Evolutionary conservation across 2,888 invertebrate species (phyloP), one percentile per base, ranked within the genome.

Genomic region (Eudasyphora cyanicolor): DNA sequence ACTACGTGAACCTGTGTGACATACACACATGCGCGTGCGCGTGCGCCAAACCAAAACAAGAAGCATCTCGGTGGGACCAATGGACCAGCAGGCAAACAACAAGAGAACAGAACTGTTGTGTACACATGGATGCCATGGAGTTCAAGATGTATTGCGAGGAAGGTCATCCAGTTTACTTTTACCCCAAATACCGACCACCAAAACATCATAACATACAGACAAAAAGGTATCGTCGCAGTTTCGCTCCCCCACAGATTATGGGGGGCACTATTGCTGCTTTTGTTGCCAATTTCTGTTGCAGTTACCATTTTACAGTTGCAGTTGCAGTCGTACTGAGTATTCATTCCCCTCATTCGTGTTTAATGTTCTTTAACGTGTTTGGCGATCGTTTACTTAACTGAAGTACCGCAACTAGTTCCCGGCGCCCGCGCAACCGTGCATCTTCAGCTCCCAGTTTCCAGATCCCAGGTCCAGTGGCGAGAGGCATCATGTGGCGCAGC

Each of bases 91-190:
- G 38, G 14, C 45, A 51, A 51, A 54, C 32, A 45, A 67, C 19
- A 45, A 69, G 67, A n/a, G n/a, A n/a, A 73, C 75, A 75, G 75
- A 70, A 64, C 35, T 35, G 67, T 19, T 12, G 19, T 19, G n/a
- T n/a, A n/a, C n/a, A 24, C 64, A 82, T 81, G 77, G 75, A 82
- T 57, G 76, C 76, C 76, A 82, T 77, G 54, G 78, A 77, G 84
- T 76, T 84, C 84, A 84, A 84, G 78, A 81, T 74, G 77, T 84
- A 84, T 85, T 86, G 81, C 90, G 89, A 85, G 86, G 89, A 90
- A 90, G 90, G 90, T 91, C 90, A 90, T 87, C 90, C 87, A 87
- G 90, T 91, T 89, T 88, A 89, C 91, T 90, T 90, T 90, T 89
- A 89, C 84, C 78, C 76, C 77, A 84, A 71, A 79, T 79, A 73